Evolutionary conservation across 2,797 vertebrate genomes (phyloP).

Genomic region (Hoplostethus mediterraneus): DNA sequence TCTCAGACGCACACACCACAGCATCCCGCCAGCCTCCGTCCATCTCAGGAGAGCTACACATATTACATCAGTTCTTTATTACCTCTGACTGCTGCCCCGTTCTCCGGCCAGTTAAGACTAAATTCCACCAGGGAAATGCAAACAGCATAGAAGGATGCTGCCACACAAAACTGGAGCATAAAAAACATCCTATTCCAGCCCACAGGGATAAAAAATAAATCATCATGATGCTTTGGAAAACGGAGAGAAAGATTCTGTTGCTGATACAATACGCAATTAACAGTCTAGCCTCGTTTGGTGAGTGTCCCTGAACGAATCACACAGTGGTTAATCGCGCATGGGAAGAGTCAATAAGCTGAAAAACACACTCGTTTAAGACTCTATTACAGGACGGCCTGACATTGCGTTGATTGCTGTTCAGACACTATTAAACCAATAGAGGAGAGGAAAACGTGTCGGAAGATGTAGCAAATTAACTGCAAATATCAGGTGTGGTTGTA

Average conservation of each 20-base stretch:
- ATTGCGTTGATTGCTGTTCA: no score
- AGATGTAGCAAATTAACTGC: not conserved
- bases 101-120: not conserved
- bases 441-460: not conserved
- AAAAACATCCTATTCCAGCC: not conserved
- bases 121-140: not conserved
- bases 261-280: constrained; percentile 22
- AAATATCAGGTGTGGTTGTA: not conserved
- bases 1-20: not conserved
- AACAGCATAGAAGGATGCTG: not conserved
- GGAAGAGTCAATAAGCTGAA: constrained; percentile 24
- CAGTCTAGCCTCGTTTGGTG: not conserved
- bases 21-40: not conserved
- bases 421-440: not conserved
- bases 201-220: not conserved
- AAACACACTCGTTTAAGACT: not conserved
- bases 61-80: constrained; percentile 5
- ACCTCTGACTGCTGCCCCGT: not conserved
- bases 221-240: not conserved
- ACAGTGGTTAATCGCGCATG: constrained; percentile 18
- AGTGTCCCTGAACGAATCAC: constrained; percentile 36
- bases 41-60: constrained; percentile 3
- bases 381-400: not conserved
- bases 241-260: not conserved
- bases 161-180: not conserved